phyloP scores from a whole-genome alignment of 2,797 vertebrate species.

The Tokudaia muenninki region DNA sequence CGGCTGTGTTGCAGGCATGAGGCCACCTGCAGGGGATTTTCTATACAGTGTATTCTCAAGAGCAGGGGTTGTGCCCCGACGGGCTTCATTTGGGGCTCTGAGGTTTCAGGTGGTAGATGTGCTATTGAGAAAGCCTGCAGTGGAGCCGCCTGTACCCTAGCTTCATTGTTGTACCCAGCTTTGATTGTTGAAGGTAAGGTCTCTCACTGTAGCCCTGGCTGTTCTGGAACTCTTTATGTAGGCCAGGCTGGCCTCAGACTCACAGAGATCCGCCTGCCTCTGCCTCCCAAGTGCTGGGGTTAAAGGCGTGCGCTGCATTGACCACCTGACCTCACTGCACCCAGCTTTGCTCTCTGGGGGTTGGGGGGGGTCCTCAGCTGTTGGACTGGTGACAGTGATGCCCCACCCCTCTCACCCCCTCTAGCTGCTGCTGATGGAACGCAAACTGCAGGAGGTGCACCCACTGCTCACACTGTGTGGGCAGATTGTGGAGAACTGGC shows the following conservation, averaged over 20 bases:
- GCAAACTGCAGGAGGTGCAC: constrained; percentile 98
- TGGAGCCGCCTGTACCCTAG: background rate
- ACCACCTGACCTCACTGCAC: background rate
- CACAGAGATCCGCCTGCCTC: background rate
- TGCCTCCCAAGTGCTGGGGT: background rate
- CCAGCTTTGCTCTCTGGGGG: background rate
- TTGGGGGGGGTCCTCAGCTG: background rate
- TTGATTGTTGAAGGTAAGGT: background rate
- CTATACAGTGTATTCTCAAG: too few species aligned
- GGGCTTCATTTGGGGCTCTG: background rate
- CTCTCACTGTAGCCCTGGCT: background rate
- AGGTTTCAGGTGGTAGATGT: background rate
- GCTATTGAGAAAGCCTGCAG: background rate
- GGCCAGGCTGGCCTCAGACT: background rate
- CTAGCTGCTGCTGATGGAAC: constrained; percentile 96
- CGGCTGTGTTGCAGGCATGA: background rate
- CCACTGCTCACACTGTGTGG: constrained; percentile 97
- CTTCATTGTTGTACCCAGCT: background rate
- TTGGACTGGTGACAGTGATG: background rate
- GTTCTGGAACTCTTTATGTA: background rate
- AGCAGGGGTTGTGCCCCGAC: background rate
- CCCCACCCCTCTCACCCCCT: background rate
- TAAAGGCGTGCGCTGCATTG: background rate
- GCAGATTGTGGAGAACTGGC: constrained; percentile 99
- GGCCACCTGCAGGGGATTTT: background rate